phyloP scores from a whole-genome alignment of 2,113 vertebrate species.

The Mormyrus iriodes region DNA sequence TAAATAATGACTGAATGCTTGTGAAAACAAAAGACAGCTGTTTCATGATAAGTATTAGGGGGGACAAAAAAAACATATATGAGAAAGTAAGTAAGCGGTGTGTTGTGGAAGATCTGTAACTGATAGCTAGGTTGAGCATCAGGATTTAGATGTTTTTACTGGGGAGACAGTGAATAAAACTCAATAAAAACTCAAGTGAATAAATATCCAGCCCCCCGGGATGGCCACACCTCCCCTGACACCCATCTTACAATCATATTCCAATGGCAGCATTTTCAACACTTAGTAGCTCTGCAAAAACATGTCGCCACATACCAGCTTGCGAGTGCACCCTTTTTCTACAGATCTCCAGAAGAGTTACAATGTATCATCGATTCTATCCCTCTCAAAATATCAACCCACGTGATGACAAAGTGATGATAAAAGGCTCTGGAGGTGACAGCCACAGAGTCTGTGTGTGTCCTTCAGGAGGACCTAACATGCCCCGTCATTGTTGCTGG shows the following conservation, averaged over 20 bases:
- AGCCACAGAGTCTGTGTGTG: neutral
- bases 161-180: neutral
- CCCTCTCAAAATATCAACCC: neutral
- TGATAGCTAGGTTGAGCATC: neutral
- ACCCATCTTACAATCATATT: neutral
- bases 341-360: neutral
- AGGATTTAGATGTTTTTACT: neutral
- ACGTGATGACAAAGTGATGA: neutral
- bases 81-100: neutral
- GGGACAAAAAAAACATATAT: neutral
- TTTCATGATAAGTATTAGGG: neutral
- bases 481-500: neutral
- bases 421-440: neutral
- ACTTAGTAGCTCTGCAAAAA: neutral
- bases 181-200: neutral
- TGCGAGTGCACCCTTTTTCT: neutral
- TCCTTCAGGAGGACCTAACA: neutral
- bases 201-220: too few relatives aligned
- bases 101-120: neutral
- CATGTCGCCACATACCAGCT: neutral
- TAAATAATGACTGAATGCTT: neutral
- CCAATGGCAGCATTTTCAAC: neutral
- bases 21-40: neutral
- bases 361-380: neutral
- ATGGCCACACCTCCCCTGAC: neutral